Base-by-base conservation (phyloP, 2,797 vertebrate species). In the Orestias chungarensis region DNA sequence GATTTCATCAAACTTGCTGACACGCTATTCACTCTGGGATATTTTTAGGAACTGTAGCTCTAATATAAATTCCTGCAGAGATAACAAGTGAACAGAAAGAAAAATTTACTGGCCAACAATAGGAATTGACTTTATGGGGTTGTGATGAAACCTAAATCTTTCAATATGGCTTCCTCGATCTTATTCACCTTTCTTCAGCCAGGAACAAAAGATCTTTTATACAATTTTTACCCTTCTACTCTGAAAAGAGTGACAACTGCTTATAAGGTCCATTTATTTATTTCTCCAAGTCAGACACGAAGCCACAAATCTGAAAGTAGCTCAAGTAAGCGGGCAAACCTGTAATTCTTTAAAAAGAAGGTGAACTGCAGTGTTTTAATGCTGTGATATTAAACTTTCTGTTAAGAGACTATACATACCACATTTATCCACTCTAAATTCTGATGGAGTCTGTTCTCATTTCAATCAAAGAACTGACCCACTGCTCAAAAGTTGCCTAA, bases 301-400 rank as follows among this genome's bases (percentile, higher is more conserved):
- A 4, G 49, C 77, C 71, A 44, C 65, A 73, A 77, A 74, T 64
- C 73, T 75, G 79, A 80, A 78, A 68, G 74, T 61, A 59, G 74
- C 80, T 78, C 83, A 23, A 83, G 83, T 80, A 83, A 86, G 86
- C 80, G 75, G 70, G 55, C 64, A 70, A 74, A 42, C 62, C 71
- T 80, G 81, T 83, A 73, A 86, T 78, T 64, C 77, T 81, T 85
- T 55, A 49, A 79, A 78, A 78, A 82, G 75, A 3, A 27, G 59
- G 69, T 55, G 70, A 76, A 78, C 67, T 43, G n/a, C 66, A 49
- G 70, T 65, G 69, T 68, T 75, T 78, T 27, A 68, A 68, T 73
- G 75, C 75, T 68, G 43, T 35, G 2, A 68, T 79, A 46, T 73
- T 70, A 29, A 17, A 68, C 27, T 64, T 71, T 44, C 25, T 69